phyloP scores from a whole-genome alignment of 2,888 invertebrate species.

The Miltochrista miniata region DNA sequence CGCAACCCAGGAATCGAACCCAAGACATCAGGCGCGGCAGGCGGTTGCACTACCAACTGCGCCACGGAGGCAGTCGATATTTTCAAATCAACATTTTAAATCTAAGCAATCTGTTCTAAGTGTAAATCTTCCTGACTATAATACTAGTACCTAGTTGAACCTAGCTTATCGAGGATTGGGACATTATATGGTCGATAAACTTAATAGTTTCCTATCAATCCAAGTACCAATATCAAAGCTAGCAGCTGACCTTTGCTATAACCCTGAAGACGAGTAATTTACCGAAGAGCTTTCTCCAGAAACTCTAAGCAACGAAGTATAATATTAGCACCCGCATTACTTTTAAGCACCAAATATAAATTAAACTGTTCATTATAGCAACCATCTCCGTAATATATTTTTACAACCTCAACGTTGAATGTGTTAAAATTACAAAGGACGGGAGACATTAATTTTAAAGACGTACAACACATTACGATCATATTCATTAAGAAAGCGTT shows the following conservation, averaged over 20 bases:
- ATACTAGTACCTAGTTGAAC: conserved; percentile 30
- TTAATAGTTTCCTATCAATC: conserved; percentile 33
- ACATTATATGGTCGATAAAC: conserved; percentile 35
- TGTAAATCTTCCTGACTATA: conserved; percentile 30
- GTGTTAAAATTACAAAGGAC: conserved; percentile 56
- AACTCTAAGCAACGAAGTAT: conserved; percentile 14
- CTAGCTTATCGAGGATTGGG: conserved; percentile 25
- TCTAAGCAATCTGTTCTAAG: conserved; percentile 5
- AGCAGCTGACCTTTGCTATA: neutral
- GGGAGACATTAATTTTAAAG: conserved; percentile 54
- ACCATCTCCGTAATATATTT: conserved; percentile 37
- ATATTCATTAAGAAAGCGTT: conserved; percentile 74
- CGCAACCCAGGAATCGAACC: too few species aligned
- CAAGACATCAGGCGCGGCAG: too few species aligned
- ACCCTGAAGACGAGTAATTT: neutral
- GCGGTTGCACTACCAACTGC: too few species aligned
- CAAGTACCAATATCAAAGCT: conserved; percentile 20
- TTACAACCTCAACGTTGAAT: conserved; percentile 39
- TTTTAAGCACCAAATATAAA: conserved; percentile 36
- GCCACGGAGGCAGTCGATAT: too few species aligned
- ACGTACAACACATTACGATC: conserved; percentile 55
- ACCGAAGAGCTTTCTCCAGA: neutral
- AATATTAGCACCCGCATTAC: conserved; percentile 42
- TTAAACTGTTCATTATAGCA: conserved; percentile 43
- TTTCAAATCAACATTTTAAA: too few species aligned